Conservation (phyloP, 1,140 invertebrate species). For the Zaprionus nigranus region DNA sequence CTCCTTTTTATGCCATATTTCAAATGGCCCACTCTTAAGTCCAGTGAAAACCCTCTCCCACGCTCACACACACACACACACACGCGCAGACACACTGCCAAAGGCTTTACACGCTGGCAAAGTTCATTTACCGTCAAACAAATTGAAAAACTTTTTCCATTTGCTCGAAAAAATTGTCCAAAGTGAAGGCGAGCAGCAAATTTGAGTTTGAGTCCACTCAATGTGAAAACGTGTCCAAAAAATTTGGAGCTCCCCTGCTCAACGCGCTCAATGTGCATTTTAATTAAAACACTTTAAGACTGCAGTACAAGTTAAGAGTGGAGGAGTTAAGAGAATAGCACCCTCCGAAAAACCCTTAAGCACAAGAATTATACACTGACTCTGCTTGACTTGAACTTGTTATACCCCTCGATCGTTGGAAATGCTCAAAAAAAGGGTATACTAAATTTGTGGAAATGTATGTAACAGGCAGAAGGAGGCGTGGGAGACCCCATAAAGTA, state of each 20-base stretch:
- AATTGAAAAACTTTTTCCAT: conserved; percentile 82
- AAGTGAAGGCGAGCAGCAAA: conserved; percentile 49
- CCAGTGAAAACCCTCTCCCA: conserved; percentile 20
- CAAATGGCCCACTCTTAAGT: conserved; percentile 53
- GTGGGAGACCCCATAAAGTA: no score
- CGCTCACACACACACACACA: conserved; percentile 29
- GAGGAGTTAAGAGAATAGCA: conserved; percentile 19
- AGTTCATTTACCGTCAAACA: conserved; percentile 79
- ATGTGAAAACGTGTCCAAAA: conserved; percentile 61
- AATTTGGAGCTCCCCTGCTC: conserved; percentile 26
- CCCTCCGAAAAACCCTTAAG: background rate
- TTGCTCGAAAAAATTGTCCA: conserved; percentile 62
- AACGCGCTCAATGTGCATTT: conserved; percentile 66
- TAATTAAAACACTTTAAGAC: conserved; percentile 64
- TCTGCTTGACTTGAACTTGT: conserved; percentile 11
- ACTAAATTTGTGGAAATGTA: no score
- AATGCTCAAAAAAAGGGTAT: no score
- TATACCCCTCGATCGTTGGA: no score
- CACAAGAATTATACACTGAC: background rate
- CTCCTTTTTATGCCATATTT: conserved; percentile 75
- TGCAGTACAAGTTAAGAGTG: conserved; percentile 27
- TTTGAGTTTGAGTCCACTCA: conserved; percentile 21
- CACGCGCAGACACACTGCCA: conserved; percentile 31
- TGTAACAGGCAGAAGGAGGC: no score
- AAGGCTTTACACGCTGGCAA: conserved; percentile 34